Conservation (phyloP, 2,888 invertebrate species). For the Meiosimyza decipiens region DNA sequence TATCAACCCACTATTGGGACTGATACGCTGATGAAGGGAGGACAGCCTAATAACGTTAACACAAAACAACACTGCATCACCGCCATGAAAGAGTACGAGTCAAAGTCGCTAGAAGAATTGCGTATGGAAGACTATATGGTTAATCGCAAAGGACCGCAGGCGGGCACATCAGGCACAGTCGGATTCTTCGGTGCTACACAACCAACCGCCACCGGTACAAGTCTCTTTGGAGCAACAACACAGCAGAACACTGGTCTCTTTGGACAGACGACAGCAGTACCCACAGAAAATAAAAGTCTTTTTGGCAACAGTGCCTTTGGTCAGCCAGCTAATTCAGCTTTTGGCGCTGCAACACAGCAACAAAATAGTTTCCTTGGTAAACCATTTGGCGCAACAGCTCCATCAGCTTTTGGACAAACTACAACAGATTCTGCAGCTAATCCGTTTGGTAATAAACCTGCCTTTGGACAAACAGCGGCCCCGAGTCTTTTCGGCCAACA, state of each 20-base stretch:
- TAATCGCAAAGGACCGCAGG: slow-evolving; percentile 83
- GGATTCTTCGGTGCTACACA: slow-evolving; percentile 68
- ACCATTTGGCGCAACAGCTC: slow-evolving; percentile 70
- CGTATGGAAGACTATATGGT: slow-evolving; percentile 93
- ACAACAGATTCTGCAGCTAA: slow-evolving; percentile 57
- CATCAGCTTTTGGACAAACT: slow-evolving; percentile 58
- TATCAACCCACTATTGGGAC: slow-evolving; percentile 88
- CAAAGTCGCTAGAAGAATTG: slow-evolving; percentile 93
- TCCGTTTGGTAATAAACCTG: slow-evolving; percentile 63
- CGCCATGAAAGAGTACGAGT: slow-evolving; percentile 98
- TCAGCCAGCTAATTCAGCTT: slow-evolving; percentile 65
- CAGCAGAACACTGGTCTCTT: slow-evolving; percentile 69
- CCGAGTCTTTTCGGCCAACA: slow-evolving; percentile 68
- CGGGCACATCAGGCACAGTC: slow-evolving; percentile 54
- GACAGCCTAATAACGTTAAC: slow-evolving; percentile 84
- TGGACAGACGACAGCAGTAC: slow-evolving; percentile 65
- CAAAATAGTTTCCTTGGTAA: slow-evolving; percentile 76
- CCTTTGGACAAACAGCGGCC: slow-evolving; percentile 69
- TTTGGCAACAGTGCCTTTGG: slow-evolving; percentile 69
- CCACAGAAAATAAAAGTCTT: slow-evolving; percentile 71
- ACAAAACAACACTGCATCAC: slow-evolving; percentile 97
- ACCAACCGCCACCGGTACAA: slow-evolving; percentile 56
- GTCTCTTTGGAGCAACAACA: slow-evolving; percentile 69
- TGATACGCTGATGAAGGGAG: slow-evolving; percentile 92
- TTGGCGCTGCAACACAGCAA: slow-evolving; percentile 68